Percentiles rank a stretch among this genome's conserved stretches.
phyloP scores from a whole-genome alignment of 2,113 vertebrate genomes.

The Mungos mungo region DNA sequence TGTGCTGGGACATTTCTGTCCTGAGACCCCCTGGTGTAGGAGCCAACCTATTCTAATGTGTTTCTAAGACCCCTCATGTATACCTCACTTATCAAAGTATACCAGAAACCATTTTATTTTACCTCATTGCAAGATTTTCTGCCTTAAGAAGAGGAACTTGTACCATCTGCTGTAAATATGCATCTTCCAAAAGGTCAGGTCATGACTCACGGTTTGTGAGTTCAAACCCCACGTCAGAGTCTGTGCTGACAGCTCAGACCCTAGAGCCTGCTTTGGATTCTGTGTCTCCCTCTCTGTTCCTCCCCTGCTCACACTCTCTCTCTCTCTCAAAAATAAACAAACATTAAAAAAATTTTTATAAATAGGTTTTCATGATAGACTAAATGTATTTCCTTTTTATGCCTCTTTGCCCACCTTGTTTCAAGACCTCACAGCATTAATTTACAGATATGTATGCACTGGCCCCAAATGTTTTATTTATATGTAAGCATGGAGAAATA shows the following conservation, averaged over 20 bases:
- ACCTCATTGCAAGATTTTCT: background rate
- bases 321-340: too few relatives aligned
- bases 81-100: background rate
- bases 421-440: background rate
- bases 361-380: background rate
- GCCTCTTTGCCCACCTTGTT: background rate
- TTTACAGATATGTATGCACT: background rate
- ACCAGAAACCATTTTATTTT: background rate
- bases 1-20: background rate
- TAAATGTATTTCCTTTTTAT: background rate
- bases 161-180: background rate
- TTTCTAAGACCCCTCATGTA: background rate
- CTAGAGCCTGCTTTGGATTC: too few relatives aligned
- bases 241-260: too few relatives aligned
- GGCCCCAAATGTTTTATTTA: background rate
- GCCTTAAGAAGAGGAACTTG: background rate
- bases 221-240: too few relatives aligned
- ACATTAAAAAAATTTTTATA: background rate
- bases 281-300: too few relatives aligned
- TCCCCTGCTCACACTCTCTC: too few relatives aligned
- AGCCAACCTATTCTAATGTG: background rate
- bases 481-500: background rate
- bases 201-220: too few relatives aligned
- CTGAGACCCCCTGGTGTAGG: background rate
- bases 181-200: background rate